Conservation (phyloP, 2,888 invertebrate species). For the Elegia similella region DNA sequence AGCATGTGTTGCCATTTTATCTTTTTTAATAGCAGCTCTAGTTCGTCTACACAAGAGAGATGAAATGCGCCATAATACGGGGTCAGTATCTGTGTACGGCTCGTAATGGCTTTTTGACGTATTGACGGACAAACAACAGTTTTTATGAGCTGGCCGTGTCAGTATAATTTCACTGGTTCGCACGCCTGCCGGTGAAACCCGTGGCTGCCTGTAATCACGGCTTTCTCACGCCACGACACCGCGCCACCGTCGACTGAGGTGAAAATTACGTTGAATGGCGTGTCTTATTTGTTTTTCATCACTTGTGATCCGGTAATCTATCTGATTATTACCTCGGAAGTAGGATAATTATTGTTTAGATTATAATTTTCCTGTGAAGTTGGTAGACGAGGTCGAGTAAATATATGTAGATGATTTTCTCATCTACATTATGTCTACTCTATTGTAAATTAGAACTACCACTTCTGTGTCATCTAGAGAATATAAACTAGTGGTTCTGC, state of each 20-base stretch:
- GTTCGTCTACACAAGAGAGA: no score
- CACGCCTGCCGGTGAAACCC: conserved; percentile 48
- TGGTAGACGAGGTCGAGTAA: no score
- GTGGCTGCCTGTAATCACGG: conserved; percentile 44
- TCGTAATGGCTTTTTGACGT: background rate
- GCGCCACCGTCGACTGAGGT: conserved; percentile 25
- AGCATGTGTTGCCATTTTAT: no score
- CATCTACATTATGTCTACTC: no score
- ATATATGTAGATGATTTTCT: no score
- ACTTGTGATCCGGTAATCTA: background rate
- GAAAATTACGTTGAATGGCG: conserved; percentile 25
- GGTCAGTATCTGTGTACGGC: no score
- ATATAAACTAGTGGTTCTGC: no score
- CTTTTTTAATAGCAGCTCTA: no score
- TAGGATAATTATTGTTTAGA: background rate
- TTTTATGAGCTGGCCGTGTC: background rate
- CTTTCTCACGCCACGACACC: conserved; percentile 50
- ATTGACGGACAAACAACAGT: background rate
- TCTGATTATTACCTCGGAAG: background rate
- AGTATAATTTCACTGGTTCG: conserved; percentile 37
- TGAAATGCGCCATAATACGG: no score
- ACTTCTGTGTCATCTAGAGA: no score
- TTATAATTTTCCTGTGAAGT: no score
- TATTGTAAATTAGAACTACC: no score
- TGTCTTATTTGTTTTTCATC: conserved; percentile 13